Base-by-base conservation (phyloP, 2,888 invertebrate species). In the Leptinotarsa juncta region DNA sequence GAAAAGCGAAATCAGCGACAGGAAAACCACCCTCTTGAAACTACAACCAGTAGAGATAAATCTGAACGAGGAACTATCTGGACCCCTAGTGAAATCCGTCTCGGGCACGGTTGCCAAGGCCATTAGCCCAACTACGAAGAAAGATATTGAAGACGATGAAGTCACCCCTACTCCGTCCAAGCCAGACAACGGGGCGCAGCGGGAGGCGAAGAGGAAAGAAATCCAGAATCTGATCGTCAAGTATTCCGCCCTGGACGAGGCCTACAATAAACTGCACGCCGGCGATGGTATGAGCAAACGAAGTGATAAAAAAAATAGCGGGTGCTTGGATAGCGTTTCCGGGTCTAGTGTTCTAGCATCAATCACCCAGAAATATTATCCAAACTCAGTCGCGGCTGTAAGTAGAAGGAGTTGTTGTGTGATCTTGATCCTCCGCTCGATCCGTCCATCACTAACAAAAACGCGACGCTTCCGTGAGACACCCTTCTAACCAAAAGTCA, bases 161-260 rank as follows among this genome's bases (percentile, higher is more conserved):
- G 88, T 89, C 78, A 83, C 83, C 4, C 84, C 84, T 4, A 86
- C 86, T 15, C 85, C 85, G 12, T 89, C 90, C 55, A 89, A 89
- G 66, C 84, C 86, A 3, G 93, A 93, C 84, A 90, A 90, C 77
- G 89, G 90, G 32, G 90, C 91, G 80, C 95, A 96, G 80, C 90
- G 96, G 65, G 95, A 95, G 86, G 93, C 94, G 14, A 93, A 93
- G 82, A 91, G 96, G 53, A 95, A 95, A 84, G 96, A 96, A 85
- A 95, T 95, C 75, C 94, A 95, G 86, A 93, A 93, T 82, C 89
- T 96, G 75, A 95, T 95, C 77, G 91, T 93, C 90, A 96, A 95
- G 86, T 96, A 96, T 86, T 93, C 94, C 49, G 94, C 94, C 65
- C 89, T 95, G 79, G 94, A 94, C 82, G 94, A 94, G 83, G 91